phyloP scores from a whole-genome alignment of 2,113 vertebrate genomes.

The Odobenus rosmarus region DNA sequence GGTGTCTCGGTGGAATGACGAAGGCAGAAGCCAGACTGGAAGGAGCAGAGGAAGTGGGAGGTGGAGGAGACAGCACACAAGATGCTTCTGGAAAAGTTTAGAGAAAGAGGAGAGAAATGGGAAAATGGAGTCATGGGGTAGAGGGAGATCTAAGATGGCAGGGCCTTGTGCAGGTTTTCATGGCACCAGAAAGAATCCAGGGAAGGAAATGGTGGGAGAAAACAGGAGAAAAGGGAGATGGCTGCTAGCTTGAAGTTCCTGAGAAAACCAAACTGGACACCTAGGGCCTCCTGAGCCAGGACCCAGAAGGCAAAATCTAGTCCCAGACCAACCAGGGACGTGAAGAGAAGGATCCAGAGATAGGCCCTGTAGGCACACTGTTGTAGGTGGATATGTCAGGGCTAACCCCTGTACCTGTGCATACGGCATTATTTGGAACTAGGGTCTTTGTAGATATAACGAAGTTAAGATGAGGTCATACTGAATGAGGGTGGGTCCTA shows the following conservation, averaged over 20 bases:
- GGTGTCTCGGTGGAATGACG: background rate
- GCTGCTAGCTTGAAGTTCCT: too few relatives aligned
- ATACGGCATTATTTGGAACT: background rate
- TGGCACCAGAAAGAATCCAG: background rate
- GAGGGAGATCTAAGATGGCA: background rate
- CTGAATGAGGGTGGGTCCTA: background rate
- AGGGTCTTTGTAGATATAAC: background rate
- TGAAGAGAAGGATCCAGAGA: accelerated
- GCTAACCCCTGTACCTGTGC: background rate
- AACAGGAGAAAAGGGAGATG: background rate
- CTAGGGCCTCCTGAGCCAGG: background rate
- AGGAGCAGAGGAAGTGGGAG: background rate
- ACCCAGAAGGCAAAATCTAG: background rate
- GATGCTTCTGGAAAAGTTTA: background rate
- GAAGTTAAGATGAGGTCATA: background rate
- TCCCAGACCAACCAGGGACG: background rate
- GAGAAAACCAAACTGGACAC: background rate
- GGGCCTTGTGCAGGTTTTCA: background rate
- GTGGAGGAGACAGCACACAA: background rate
- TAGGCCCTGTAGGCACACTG: background rate
- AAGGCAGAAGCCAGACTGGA: background rate
- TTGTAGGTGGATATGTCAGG: background rate
- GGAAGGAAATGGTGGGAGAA: background rate
- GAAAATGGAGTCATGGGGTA: accelerated
- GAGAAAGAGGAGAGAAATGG: background rate